Conservation (phyloP, 2,888 invertebrate genomes). For the Amiota mariae region DNA sequence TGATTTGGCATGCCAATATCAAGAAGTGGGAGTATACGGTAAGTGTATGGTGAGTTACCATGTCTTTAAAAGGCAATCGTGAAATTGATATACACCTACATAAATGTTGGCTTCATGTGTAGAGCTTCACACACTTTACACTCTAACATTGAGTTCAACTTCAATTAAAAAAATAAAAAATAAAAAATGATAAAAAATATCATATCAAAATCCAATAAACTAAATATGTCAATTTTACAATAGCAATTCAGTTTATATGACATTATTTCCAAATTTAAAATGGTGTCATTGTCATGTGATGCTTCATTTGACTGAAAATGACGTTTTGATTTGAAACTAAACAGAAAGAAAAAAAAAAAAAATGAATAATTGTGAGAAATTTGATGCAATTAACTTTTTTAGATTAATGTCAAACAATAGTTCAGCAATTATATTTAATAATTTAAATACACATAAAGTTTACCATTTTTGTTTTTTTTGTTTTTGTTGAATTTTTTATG, state of each 20-base stretch:
- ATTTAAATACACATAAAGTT: neutral
- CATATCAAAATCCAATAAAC: neutral
- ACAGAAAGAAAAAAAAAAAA: neutral
- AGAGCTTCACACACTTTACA: too few species aligned
- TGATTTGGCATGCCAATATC: too few species aligned
- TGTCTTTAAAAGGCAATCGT: too few species aligned
- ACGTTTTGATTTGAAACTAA: too few species aligned
- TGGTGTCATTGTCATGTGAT: neutral
- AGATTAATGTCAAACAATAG: slow-evolving; percentile 32
- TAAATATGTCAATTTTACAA: neutral
- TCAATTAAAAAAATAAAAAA: neutral
- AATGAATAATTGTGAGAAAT: slow-evolving; percentile 7
- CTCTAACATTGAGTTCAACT: too few species aligned
- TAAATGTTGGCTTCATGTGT: too few species aligned
- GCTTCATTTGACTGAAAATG: too few species aligned
- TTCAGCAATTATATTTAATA: neutral
- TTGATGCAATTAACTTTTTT: slow-evolving; percentile 8
- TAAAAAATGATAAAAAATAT: neutral
- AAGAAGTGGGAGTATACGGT: too few species aligned
- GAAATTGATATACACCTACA: too few species aligned
- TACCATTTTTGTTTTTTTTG: neutral
- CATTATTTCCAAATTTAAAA: neutral
- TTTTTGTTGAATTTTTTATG: neutral
- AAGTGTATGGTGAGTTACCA: too few species aligned
- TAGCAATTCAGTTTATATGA: neutral